Evolutionary conservation across 2,113 vertebrate genomes (phyloP), one percentile per base, ranked within the genome.

Genomic region (Phylloscopus trochilus): DNA sequence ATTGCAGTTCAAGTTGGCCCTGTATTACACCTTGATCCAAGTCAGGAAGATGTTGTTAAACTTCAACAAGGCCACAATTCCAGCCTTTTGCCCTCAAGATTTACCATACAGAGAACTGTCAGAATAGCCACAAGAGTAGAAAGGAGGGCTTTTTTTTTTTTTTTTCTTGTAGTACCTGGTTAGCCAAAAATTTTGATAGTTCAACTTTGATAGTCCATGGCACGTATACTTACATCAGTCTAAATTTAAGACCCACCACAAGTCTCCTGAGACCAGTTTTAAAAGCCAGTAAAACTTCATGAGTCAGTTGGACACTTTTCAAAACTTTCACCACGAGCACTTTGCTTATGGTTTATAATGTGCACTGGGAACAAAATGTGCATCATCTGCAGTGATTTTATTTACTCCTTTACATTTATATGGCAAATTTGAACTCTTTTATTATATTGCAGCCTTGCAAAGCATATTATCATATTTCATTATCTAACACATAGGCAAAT

Each of bases 381-480:
- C 55, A 75, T 64, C 35, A 52, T 68, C 70, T 69, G 24, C 62
- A 82, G 21, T 26, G 30, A 89, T 76, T 92, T 84, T 87, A 87
- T 94, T 91, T 96, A 92, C 91, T 92, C 76, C 68, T 92, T 92
- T 39, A 92, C 74, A 93, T 68, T 76, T 91, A 84, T 78, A 62
- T 52, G 66, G 89, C 31, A 91, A 95, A 93, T 85, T 67, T 84
- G 74, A 93, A 92, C 58, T 78, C 49, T 80, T 92, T 84, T 86
- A 89, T 83, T 89, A 84, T 44, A 81, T 46, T 81, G 69, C 83
- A 97, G 64, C 33, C 60, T 92, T 72, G 68, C 73, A 92, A 96
- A 84, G 68, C 56, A 83, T 90, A 91, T 93, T 89, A 93, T 66
- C 67, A 77, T 94, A 92, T 96, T 93, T 94, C 92, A 89, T 94